Percentiles rank a stretch among this genome's conserved stretches.
These are phyloP conservation scores for Aphis gossypii DNA, from an alignment of 1,140 invertebrate species.

Conservation along the genomic window DNA sequence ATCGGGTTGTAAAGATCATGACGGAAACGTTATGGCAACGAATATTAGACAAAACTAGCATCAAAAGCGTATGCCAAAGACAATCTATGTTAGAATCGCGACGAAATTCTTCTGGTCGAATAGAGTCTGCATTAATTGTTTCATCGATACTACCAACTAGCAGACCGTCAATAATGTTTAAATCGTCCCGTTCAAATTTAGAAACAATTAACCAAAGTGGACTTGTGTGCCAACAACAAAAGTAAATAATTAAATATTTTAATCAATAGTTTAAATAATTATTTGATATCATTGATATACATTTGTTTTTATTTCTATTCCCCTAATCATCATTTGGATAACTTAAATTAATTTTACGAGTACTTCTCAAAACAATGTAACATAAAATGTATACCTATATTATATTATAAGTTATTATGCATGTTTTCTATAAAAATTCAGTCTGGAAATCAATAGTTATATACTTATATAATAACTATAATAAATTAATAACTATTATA, in stretches of 20 bases:
- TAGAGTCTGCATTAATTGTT: slow-evolving; percentile 36
- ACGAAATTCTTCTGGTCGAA: neutral
- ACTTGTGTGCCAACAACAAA: neutral
- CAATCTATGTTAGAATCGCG: neutral
- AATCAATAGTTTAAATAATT: neutral
- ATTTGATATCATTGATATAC: neutral
- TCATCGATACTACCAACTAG: slow-evolving; percentile 24
- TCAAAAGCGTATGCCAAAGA: neutral
- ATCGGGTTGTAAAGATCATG: slow-evolving; percentile 22
- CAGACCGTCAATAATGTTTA: neutral
- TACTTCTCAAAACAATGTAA: neutral
- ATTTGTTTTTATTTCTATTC: neutral
- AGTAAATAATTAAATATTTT: neutral
- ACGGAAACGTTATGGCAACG: slow-evolving; percentile 25
- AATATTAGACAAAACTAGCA: neutral
- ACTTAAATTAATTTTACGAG: neutral
- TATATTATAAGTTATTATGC: neutral
- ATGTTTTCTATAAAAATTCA: neutral
- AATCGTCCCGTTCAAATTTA: neutral
- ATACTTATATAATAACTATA: too few relatives aligned
- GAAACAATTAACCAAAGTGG: neutral
- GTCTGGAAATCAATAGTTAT: neutral
- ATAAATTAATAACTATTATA: too few relatives aligned
- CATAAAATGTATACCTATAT: neutral
- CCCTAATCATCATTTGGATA: neutral